These are phyloP conservation scores for Lacerta bilineata DNA, from an alignment of 2,797 vertebrate species.

Conservation along the genomic window DNA sequence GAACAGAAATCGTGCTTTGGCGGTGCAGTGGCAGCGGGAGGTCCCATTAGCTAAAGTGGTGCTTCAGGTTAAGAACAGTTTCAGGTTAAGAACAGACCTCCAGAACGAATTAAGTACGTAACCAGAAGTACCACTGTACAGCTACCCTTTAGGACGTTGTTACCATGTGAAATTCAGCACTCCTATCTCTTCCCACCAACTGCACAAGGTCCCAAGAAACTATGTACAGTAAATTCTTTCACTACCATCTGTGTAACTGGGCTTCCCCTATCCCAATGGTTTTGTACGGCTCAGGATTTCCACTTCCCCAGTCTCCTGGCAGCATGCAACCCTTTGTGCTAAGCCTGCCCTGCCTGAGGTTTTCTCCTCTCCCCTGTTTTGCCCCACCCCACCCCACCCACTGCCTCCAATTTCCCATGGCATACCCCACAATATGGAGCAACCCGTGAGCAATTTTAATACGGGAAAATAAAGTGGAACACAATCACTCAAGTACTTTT, in stretches of 20 bases:
- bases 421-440: background rate
- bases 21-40: too few relatives aligned
- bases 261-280: background rate
- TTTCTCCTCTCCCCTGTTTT: background rate
- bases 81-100: too few relatives aligned
- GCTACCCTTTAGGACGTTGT: background rate
- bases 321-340: too few relatives aligned
- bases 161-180: background rate
- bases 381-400: too few relatives aligned
- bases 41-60: too few relatives aligned
- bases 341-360: background rate
- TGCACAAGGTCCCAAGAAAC: background rate
- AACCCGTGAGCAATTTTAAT: background rate
- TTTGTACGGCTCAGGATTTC: background rate
- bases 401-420: background rate
- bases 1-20: too few relatives aligned
- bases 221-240: background rate
- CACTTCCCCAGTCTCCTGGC: background rate
- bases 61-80: too few relatives aligned
- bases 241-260: background rate
- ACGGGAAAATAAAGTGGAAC: background rate
- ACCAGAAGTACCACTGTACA: too few relatives aligned
- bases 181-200: background rate
- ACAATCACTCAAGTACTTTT: background rate
- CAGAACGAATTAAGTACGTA: too few relatives aligned